Evolutionary conservation across 2,113 vertebrate species (phyloP), one percentile per base, ranked within the genome.

Genomic region (Calypte anna): DNA sequence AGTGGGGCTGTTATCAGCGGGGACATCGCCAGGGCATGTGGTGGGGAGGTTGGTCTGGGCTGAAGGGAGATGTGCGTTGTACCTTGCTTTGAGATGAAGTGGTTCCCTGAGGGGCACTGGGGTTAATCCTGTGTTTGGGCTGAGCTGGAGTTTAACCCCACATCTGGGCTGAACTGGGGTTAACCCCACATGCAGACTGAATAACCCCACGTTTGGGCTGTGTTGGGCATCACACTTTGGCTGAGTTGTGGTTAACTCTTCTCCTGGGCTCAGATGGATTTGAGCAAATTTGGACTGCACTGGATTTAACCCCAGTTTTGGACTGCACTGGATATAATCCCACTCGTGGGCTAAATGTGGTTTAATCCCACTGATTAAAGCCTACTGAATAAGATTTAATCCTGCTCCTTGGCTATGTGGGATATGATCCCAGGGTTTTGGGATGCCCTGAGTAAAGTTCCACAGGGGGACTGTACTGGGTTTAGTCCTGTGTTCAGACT

Each of bases 381-480:
- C 40, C 40, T 40, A 40, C 40, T 76, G 11, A 9, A 6, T 5
- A 16, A 20, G 31, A 16, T 77, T 81, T 90, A 72, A 72, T 57
- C 48, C 10, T 38, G 2, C 12, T 9, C 14, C 12, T 50, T 19
- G 9, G 5, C 9, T 72, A 21, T 6, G 1, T 53, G 67, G 16
- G 12, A 6, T 81, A 15, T 66, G 44, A 75, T 31, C 30, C 31
- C 19, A 5, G 40, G 12, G 40, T 12, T 82, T 79, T 62, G 30
- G 8, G 3, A 25, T 90, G 8, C 7, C 6, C 33, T 36, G 53
- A 51, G 12, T 51, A 82, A 75, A 72, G 13, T 6, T n/a, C 19
- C 1, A 0, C 21, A 11, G 23, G 2, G 3, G 27, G 21, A 27
- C 58, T n/a, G 2, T 43, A 3, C 12, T 61, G 58, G 38, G 10